phyloP scores from a whole-genome alignment of 2,888 invertebrate genomes.

The Ophion ventricosus region DNA sequence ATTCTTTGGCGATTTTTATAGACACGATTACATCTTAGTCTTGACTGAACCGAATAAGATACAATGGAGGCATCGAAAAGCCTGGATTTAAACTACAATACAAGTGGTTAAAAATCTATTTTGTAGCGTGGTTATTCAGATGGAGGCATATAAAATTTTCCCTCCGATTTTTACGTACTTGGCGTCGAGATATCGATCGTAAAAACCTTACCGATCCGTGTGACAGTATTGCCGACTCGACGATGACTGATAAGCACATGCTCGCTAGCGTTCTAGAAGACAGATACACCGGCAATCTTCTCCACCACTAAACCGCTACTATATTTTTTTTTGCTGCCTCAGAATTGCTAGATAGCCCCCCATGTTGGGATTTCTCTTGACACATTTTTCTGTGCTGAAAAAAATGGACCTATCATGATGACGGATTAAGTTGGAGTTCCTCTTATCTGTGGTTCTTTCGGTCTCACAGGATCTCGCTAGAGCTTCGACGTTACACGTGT shows the following conservation, averaged over 20 bases:
- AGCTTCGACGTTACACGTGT: background rate
- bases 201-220: background rate
- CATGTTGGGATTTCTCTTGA: background rate
- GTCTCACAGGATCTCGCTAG: no score
- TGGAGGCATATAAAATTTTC: no score
- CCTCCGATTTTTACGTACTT: no score
- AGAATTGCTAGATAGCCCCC: background rate
- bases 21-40: background rate
- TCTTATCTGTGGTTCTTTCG: no score
- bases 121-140: background rate
- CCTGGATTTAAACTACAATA: no score
- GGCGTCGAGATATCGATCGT: no score
- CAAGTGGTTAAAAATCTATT: background rate
- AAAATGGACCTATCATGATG: no score
- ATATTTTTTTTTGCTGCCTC: background rate
- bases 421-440: no score
- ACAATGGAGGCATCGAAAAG: no score
- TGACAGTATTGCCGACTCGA: background rate
- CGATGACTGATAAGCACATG: background rate
- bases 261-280: background rate
- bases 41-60: no score
- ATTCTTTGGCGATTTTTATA: background rate
- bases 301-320: background rate
- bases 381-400: no score
- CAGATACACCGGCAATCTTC: background rate